Evolutionary conservation across 2,888 invertebrate genomes (phyloP), one percentile per base, ranked within the genome.

Genomic region (Drosophila lacicola): DNA sequence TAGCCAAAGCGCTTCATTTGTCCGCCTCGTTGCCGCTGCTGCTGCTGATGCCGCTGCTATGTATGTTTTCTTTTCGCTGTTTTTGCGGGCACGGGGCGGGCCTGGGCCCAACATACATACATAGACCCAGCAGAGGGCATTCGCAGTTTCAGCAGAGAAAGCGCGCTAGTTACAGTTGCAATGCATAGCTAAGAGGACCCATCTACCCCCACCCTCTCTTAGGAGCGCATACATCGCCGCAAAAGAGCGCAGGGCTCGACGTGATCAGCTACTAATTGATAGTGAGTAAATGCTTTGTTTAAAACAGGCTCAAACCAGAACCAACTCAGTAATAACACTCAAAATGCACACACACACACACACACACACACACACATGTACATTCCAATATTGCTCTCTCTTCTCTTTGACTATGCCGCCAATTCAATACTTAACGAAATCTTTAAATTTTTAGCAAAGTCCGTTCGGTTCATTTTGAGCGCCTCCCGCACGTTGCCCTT

Each of bases 91-190:
- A 39, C 33, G 33, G 42, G 44, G 55, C 42, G 62, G 46, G 53
- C 29, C n/a, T 55, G 10, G 45, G 33, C 53, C 34, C 9, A 78
- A 56, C 58, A 29, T 29, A 25, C 6, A 8, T 25, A 29, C 8
- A 57, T 53, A 34, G 58, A 21, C 62, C 42, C 42, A 14, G 25
- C 57, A 50, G 44, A 62, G 64, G 54, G 54, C 54, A 57, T 9
- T 47, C 49, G 25, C 41, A 14, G 45, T 55, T 46, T 39, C 33
- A 49, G 51, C 50, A 81, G 85, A 84, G 82, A 84, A 85, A 85
- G 81, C 71, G 75, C 69, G 63, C 74, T 74, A 78, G 71, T 81
- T 82, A 87, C 84, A 78, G 68, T 83, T 83, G 78, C 67, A 76
- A 56, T 75, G 51, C 49, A 49, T 66, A 57, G 60, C 47, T 68